Conservation (phyloP, 2,797 vertebrate genomes). For the Halcyon leucocephala region DNA sequence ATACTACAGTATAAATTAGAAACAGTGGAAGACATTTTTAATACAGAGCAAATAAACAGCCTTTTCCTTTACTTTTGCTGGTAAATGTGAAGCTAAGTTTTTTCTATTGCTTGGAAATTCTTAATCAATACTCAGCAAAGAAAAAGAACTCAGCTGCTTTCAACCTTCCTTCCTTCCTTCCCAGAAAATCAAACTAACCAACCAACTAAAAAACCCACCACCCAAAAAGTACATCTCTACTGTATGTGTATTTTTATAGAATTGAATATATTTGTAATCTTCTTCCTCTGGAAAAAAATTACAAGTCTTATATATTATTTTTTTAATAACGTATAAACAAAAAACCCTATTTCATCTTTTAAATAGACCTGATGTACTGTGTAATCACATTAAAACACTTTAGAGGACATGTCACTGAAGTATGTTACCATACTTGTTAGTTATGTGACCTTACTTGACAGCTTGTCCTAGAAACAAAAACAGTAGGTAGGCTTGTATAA, state of each 20-base stretch:
- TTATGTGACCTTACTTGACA: background rate
- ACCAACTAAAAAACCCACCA: background rate
- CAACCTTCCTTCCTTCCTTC: background rate
- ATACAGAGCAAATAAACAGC: background rate
- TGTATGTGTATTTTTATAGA: background rate
- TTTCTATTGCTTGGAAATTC: background rate
- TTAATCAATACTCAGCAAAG: background rate
- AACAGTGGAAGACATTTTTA: background rate
- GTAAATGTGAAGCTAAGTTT: background rate
- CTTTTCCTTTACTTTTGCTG: background rate
- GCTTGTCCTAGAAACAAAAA: background rate
- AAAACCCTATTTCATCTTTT: background rate
- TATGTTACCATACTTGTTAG: background rate
- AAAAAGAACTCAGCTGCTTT: background rate
- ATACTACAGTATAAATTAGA: fast-evolving
- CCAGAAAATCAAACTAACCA: background rate
- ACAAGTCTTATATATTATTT: background rate
- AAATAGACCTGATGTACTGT: background rate
- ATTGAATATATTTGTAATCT: background rate
- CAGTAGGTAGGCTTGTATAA: background rate
- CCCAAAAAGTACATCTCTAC: background rate
- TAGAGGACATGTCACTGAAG: background rate
- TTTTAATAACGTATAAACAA: background rate
- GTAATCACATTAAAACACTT: background rate
- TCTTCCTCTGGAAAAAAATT: background rate